Percentiles rank a stretch among this genome's conserved stretches.
Conservation (phyloP, 23 tunicate genomes). For the Diplosoma virens region DNA sequence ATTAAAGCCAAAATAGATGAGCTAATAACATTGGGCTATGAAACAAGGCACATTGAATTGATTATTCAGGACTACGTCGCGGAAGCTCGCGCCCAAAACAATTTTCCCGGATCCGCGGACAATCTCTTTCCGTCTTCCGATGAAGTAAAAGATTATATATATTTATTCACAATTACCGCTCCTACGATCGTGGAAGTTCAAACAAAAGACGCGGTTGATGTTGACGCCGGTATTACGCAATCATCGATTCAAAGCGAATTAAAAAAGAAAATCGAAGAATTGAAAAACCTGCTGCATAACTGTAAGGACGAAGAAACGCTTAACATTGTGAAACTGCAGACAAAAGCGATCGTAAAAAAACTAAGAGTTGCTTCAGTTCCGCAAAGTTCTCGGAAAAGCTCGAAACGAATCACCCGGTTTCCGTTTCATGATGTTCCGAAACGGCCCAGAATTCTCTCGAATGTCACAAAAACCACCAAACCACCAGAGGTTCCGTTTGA, state of each 20-base stretch:
- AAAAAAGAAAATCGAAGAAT: conserved; percentile 29
- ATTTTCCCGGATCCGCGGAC: conserved; percentile 8
- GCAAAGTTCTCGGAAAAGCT: too few species aligned
- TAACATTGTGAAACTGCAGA: conserved; percentile 22
- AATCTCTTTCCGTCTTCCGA: conserved; percentile 19
- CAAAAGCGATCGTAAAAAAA: conserved; percentile 29
- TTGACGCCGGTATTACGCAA: neutral
- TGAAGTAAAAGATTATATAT: conserved; percentile 55
- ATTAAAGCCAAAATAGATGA: conserved; percentile 48
- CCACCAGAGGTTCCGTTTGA: too few species aligned
- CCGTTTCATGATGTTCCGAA: too few species aligned
- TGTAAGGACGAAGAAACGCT: conserved; percentile 38
- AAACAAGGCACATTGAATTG: conserved; percentile 39
- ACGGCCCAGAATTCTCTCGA: too few species aligned
- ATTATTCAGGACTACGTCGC: conserved; percentile 42
- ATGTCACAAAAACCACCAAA: too few species aligned
- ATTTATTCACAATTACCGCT: conserved; percentile 5
- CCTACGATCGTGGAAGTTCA: conserved; percentile 10
- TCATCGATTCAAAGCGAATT: conserved; percentile 21
- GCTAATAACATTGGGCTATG: conserved; percentile 35
- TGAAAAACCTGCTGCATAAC: conserved; percentile 15
- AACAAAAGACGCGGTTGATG: conserved; percentile 8
- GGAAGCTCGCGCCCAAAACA: conserved; percentile 18
- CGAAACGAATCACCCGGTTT: too few species aligned
- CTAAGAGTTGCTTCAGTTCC: neutral